phyloP scores from a whole-genome alignment of 2,888 invertebrate species.

The Agrotis puta region DNA sequence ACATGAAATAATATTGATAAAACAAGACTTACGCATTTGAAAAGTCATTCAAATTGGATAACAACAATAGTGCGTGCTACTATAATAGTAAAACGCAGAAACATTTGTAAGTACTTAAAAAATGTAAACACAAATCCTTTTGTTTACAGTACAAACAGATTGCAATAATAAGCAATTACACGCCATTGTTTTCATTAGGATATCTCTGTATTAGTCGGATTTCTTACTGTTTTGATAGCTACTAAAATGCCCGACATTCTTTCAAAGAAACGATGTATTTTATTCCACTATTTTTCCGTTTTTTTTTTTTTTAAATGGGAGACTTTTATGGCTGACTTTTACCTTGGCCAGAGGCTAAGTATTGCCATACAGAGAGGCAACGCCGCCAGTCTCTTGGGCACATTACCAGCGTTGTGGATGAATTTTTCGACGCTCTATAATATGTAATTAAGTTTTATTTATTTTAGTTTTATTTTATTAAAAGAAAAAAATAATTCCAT shows the following conservation, averaged over 20 bases:
- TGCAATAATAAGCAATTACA: conserved; percentile 28
- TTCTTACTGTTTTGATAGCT: not conserved
- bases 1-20: not conserved
- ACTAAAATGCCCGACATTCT: not conserved
- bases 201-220: not conserved
- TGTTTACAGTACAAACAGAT: conserved; percentile 27
- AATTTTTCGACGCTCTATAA: no score
- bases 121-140: conserved; percentile 58
- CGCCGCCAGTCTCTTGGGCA: no score
- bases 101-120: conserved; percentile 28
- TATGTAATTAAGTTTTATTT: no score
- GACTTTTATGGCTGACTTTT: no score
- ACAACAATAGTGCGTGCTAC: conserved; percentile 17
- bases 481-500: no score
- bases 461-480: no score
- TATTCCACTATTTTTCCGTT: no score
- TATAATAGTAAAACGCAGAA: conserved; percentile 21
- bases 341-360: no score
- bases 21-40: not conserved
- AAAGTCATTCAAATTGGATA: conserved; percentile 28
- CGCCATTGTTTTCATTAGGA: conserved; percentile 19
- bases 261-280: no score
- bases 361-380: no score
- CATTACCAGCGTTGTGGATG: no score
- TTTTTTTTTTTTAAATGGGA: no score